Evolutionary conservation across 2,113 vertebrate species (phyloP).

Genomic region (Myanophis thanlyinensis): DNA sequence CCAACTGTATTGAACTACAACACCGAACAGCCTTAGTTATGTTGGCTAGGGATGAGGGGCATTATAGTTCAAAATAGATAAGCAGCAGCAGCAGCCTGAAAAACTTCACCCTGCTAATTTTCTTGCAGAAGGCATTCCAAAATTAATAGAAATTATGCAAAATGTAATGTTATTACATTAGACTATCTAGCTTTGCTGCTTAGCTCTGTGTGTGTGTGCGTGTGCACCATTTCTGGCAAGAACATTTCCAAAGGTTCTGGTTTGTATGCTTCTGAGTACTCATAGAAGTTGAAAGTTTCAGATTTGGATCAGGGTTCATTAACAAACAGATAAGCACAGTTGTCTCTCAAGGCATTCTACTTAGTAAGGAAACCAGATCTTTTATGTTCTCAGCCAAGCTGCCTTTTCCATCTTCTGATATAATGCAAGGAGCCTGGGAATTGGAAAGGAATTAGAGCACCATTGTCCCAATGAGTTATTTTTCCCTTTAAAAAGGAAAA

Average conservation of each 20-base stretch:
- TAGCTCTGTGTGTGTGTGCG: no score
- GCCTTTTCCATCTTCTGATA: neutral
- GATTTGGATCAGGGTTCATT: neutral
- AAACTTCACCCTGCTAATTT: neutral
- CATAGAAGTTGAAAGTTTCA: neutral
- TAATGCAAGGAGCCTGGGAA: neutral
- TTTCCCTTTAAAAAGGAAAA: neutral
- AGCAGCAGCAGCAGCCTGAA: neutral
- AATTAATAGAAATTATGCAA: neutral
- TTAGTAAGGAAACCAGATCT: neutral
- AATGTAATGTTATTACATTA: neutral
- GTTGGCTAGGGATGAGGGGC: neutral
- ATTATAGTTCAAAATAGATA: neutral
- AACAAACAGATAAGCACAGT: neutral
- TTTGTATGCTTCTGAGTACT: neutral
- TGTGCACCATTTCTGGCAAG: neutral
- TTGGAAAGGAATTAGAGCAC: constrained; percentile 15
- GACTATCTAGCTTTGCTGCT: neutral
- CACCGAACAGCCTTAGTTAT: neutral
- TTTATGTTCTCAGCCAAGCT: neutral
- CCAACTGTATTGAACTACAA: neutral
- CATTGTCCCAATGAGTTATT: constrained; percentile 26
- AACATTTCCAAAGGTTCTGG: neutral
- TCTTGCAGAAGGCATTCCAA: neutral
- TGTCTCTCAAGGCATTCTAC: neutral